Base-by-base conservation (phyloP, 2,888 invertebrate genomes). In the Mythimna pallens region DNA sequence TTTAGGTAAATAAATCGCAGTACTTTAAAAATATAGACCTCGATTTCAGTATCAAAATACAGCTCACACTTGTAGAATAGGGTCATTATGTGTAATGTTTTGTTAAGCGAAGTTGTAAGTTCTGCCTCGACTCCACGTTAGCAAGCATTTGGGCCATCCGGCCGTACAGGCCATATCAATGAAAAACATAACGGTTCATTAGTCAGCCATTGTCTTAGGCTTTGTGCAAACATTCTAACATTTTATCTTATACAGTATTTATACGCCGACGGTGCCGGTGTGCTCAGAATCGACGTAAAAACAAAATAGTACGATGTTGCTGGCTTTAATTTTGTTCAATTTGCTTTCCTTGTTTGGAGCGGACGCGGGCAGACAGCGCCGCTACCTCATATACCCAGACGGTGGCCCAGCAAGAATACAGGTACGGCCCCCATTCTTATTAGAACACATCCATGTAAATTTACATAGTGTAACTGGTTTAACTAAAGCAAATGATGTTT, bases 351-450 rank as follows among this genome's bases (percentile, higher is more conserved):
- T 89, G 76, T 87, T 89, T 50, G 87, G 85, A 20, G 89, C 85
- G 71, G 89, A 89, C 75, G 89, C 89, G 72, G 83, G 88, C 68
- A 93, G 97, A 78, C 94, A 96, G 76, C 96, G 93, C 84, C 92
- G 97, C 73, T 97, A 96, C 86, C 93, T 97, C 66, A 94, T 97
- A n/a, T 97, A 97, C 88, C 96, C 97, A 12, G 95, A 96, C 81
- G 97, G 97, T 59, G 95, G 96, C 8, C 96, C 96, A 2, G 97
- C 97, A 66, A 94, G 97, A 93, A 94, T 97, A 61, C 97, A 97
- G 96, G 97, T 97, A 95, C 87, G 64, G 89, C 87, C 80, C 75
- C 75, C 81, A 78, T 85, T 82, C 78, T 82, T 86, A 80, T 80
- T 83, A 74, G 82, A 87, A 87, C 87, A 86, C 87, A 88, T 88